Conservation (phyloP, 2,113 vertebrate genomes). For the Mormyrus lacerda region DNA sequence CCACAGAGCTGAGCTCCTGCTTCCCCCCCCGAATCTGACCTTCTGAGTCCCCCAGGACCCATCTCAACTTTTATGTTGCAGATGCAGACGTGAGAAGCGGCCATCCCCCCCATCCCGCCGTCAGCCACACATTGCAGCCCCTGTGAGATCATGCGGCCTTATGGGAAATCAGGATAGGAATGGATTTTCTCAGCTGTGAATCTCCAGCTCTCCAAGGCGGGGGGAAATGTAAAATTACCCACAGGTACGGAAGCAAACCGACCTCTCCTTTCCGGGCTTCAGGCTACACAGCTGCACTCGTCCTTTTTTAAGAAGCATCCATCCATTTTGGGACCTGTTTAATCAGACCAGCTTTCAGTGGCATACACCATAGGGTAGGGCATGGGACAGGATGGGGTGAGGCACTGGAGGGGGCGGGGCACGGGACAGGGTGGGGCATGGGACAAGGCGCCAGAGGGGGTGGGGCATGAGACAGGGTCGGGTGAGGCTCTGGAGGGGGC, state of each 20-base stretch:
- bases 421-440: not conserved
- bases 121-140: not conserved
- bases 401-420: too few relatives aligned
- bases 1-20: not conserved
- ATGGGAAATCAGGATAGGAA: not conserved
- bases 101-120: not conserved
- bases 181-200: not conserved
- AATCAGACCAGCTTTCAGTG: not conserved
- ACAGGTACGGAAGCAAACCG: not conserved
- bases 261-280: not conserved
- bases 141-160: not conserved
- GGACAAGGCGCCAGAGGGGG: too few relatives aligned
- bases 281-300: not conserved
- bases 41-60: not conserved
- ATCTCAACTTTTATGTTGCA: not conserved
- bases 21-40: not conserved
- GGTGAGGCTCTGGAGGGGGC: too few relatives aligned
- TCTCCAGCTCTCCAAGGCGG: not conserved
- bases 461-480: not conserved
- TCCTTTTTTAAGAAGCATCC: not conserved
- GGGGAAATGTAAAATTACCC: not conserved
- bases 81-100: not conserved
- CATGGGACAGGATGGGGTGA: too few relatives aligned
- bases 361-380: not conserved
- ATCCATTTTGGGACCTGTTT: not conserved